These are phyloP conservation scores for Allophyes oxyacanthae DNA, from an alignment of 2,888 invertebrate genomes.

Conservation along the genomic window DNA sequence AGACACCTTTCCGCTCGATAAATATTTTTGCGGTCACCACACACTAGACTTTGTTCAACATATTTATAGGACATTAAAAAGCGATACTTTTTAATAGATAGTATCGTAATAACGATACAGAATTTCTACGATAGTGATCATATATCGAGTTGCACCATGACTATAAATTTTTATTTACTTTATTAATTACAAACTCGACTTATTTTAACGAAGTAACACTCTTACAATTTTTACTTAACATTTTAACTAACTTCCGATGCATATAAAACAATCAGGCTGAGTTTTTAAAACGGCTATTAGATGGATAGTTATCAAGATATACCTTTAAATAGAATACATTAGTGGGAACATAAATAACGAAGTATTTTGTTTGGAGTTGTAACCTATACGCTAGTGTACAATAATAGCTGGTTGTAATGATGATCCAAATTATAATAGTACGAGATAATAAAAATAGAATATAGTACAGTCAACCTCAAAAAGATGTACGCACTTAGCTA, in stretches of 20 bases:
- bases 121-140: constrained; percentile 45
- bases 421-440: no score
- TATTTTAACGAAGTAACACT: constrained; percentile 38
- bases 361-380: constrained; percentile 25
- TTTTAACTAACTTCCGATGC: constrained; percentile 48
- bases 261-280: constrained; percentile 53
- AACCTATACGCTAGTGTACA: constrained; percentile 8
- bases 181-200: constrained; percentile 43
- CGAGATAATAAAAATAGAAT: no score
- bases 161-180: constrained; percentile 45
- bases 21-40: constrained; percentile 20
- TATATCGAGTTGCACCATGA: constrained; percentile 17
- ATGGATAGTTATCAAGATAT: constrained; percentile 42
- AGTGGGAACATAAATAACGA: constrained; percentile 31
- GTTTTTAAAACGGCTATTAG: constrained; percentile 46
- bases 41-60: background rate
- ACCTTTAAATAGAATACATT: constrained; percentile 47
- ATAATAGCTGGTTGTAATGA: constrained; percentile 27
- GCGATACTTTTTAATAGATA: constrained; percentile 36
- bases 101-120: constrained; percentile 25
- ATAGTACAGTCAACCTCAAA: no score
- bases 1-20: constrained; percentile 26
- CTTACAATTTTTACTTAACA: constrained; percentile 28
- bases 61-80: constrained; percentile 26
- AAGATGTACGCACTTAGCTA: no score